phyloP scores from a whole-genome alignment of 92 coral and sea anemone species.

The Siderastrea radians region DNA sequence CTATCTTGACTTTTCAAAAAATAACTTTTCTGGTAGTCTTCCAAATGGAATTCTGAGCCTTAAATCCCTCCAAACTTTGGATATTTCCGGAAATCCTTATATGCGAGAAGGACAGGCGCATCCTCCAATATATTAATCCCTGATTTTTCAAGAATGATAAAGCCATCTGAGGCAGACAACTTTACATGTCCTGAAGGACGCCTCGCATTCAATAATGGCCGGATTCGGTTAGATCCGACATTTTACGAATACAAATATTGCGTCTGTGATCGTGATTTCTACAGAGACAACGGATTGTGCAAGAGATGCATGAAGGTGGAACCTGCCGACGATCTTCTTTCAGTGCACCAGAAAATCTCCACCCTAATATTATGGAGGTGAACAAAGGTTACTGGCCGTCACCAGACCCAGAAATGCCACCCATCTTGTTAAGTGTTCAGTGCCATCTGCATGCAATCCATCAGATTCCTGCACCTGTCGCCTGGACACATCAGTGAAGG shows the following conservation, averaged over 20 bases:
- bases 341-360: conserved; percentile 11
- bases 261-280: conserved; percentile 68
- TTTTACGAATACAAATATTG: conserved; percentile 63
- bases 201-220: conserved; percentile 61
- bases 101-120: conserved; percentile 37
- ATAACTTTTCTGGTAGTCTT: conserved; percentile 56
- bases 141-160: conserved; percentile 30
- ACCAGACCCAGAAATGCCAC: conserved; percentile 59
- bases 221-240: conserved; percentile 61
- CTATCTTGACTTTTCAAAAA: conserved; percentile 65
- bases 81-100: conserved; percentile 72
- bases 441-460: conserved; percentile 64
- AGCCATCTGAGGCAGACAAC: neutral
- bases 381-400: conserved; percentile 68
- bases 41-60: conserved; percentile 48
- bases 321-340: conserved; percentile 16
- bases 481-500: neutral
- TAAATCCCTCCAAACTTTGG: conserved; percentile 61
- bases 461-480: conserved; percentile 57
- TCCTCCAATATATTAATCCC: conserved; percentile 12
- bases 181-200: conserved; percentile 68
- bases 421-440: conserved; percentile 60
- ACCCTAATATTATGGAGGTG: conserved; percentile 55
- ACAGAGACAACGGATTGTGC: conserved; percentile 65
- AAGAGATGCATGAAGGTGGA: conserved; percentile 50